A percentile compares a stretch with the other conserved stretches of the same genome.
Evolutionary conservation across 2,113 vertebrate species (phyloP).

Genomic region (Trematocara unimaculatum): DNA sequence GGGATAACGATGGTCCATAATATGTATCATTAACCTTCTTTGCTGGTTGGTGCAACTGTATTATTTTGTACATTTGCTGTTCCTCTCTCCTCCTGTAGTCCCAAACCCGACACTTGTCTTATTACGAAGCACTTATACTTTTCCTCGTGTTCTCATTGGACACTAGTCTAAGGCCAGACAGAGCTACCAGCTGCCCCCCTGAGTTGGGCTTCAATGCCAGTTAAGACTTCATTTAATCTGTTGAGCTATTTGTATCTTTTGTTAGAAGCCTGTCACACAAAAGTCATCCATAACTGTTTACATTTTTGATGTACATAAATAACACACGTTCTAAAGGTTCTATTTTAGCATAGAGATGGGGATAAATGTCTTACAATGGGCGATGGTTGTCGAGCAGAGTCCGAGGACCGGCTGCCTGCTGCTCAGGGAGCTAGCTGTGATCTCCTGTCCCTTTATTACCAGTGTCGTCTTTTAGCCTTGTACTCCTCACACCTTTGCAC

Average conservation of each 20-base stretch:
- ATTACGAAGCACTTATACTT: slow-evolving; percentile 61
- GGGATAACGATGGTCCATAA: neutral
- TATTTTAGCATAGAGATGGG: slow-evolving; percentile 4
- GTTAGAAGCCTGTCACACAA: slow-evolving; percentile 9
- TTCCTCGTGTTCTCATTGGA: slow-evolving; percentile 45
- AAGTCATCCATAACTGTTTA: slow-evolving; percentile 26
- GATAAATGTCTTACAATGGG: slow-evolving; percentile 49
- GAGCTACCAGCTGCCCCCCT: slow-evolving; percentile 64
- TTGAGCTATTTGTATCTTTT: neutral
- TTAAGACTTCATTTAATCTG: slow-evolving; percentile 32
- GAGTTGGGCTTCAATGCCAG: slow-evolving; percentile 55
- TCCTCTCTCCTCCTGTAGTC: slow-evolving; percentile 39
- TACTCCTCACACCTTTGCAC: slow-evolving; percentile 69
- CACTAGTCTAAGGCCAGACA: slow-evolving; percentile 53
- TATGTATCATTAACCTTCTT: slow-evolving; percentile 49
- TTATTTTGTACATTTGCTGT: slow-evolving; percentile 70
- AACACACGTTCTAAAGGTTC: slow-evolving; percentile 8
- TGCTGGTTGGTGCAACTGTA: slow-evolving; percentile 62
- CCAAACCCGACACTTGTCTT: slow-evolving; percentile 44
- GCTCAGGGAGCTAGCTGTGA: slow-evolving; percentile 74
- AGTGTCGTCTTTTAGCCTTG: slow-evolving; percentile 60
- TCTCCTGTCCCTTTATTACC: slow-evolving; percentile 61
- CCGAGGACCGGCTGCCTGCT: slow-evolving; percentile 32
- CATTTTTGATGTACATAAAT: slow-evolving; percentile 28
- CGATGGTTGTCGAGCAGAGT: slow-evolving; percentile 47